Base-by-base conservation (phyloP, 2,113 vertebrate species). In the Brienomyrus brachyistius region DNA sequence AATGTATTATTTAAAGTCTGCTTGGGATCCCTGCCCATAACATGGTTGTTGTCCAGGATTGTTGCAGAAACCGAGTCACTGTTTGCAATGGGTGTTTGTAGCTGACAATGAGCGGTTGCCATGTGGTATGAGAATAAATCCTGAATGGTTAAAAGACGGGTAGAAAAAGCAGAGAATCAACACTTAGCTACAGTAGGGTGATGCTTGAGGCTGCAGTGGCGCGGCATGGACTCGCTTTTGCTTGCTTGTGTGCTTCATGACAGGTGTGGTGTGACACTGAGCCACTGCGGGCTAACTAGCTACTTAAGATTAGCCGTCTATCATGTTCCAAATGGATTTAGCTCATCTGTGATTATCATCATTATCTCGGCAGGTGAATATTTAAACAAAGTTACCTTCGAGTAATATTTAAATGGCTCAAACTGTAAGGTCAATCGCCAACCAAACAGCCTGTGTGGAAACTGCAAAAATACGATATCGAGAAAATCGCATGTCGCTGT, bases 1-100 rank as follows among this genome's bases (percentile, higher is more conserved):
- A 70, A 43, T 51, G 31, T 40, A 51, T 83, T 83, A 83, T 89
- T 83, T 40, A 83, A 89, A 70, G 48, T 77, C 40, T 56, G 74
- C 52, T 83, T 43, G 35, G 74, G 47, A 43, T 52, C 10, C 80
- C 70, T 19, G 15, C n/a, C 31, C 70, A 43, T 56, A 35, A 13
- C 15, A 19, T 83, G 35, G 51, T 83, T 83, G 45, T 56, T 89
- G 31, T 56, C 31, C n/a, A 47, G 7, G 27, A 84, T 50, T 43
- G 77, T 89, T 50, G 31, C 88, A 13, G 50, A 83, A 51, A 83
- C 80, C 6, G 35, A 43, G 21, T n/a, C 80, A 35, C 74, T 56
- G 10, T 43, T 43, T 6, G 17, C 17, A 27, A 5, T 87, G 48
- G 27, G 10, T 50, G 15, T 85, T 27, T 85, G 45, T 27, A 50